Evolutionary conservation across 1,140 invertebrate genomes (phyloP).

Genomic region (Pectinophora gossypiella): DNA sequence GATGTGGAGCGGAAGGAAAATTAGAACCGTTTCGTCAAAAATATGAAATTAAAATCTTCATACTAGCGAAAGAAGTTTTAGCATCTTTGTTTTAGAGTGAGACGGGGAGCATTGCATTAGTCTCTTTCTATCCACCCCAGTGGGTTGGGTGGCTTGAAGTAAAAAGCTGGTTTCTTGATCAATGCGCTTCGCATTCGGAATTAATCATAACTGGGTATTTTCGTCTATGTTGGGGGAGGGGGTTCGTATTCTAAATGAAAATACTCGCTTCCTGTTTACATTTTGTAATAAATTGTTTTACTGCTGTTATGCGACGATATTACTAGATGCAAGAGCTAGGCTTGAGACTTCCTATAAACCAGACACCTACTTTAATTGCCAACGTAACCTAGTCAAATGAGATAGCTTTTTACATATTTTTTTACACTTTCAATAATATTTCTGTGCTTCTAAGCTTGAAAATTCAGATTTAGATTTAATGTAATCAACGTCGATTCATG

Average conservation of each 20-base stretch:
- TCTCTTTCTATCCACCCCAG: constrained; percentile 49
- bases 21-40: constrained; percentile 74
- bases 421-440: too few relatives aligned
- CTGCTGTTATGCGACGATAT: too few relatives aligned
- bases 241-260: constrained; percentile 72
- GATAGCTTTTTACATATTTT: too few relatives aligned
- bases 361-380: too few relatives aligned
- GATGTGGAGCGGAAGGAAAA: constrained; percentile 29
- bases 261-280: constrained; percentile 73
- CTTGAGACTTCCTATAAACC: too few relatives aligned
- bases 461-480: too few relatives aligned
- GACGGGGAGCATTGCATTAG: constrained; percentile 64
- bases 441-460: too few relatives aligned
- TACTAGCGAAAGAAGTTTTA: constrained; percentile 75
- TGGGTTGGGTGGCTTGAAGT: constrained; percentile 66
- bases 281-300: constrained; percentile 73
- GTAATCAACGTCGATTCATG: too few relatives aligned
- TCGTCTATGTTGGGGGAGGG: constrained; percentile 58
- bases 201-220: constrained; percentile 75
- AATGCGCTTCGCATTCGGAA: constrained; percentile 70
- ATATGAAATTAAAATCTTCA: constrained; percentile 76
- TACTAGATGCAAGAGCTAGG: too few relatives aligned
- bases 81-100: constrained; percentile 75
- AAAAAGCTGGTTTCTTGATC: constrained; percentile 72
- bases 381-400: too few relatives aligned